A percentile compares a stretch with the other conserved stretches of the same genome.
These are phyloP conservation scores for Lynx canadensis DNA, from an alignment of 2,113 vertebrate genomes.

Conservation along the genomic window DNA sequence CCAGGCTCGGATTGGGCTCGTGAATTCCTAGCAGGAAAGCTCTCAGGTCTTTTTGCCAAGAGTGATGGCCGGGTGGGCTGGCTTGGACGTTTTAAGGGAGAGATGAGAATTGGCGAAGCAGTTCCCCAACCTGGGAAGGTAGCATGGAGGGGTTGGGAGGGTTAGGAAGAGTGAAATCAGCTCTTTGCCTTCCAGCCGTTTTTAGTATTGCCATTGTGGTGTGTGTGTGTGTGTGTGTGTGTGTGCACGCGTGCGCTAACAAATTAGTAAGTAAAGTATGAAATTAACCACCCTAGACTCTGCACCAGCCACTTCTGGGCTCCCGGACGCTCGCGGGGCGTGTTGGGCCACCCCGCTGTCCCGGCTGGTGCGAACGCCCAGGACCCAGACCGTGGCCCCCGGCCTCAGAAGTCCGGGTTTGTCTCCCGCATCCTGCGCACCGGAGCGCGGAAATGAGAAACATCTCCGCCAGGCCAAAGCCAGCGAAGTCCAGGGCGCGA, in stretches of 20 bases:
- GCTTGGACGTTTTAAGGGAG: not conserved
- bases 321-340: not conserved
- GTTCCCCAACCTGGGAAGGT: not conserved
- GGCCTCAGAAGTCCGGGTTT: fast-evolving
- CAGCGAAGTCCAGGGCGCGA: not conserved
- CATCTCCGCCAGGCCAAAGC: not conserved
- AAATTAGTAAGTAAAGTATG: not conserved
- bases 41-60: fast-evolving
- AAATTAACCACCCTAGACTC: not conserved
- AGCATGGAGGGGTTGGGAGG: fast-evolving
- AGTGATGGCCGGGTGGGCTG: fast-evolving
- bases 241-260: not conserved
- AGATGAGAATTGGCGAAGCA: not conserved
- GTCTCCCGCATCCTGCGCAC: constrained; percentile 58
- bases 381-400: fast-evolving
- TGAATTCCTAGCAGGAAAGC: fast-evolving
- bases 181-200: not conserved
- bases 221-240: not conserved
- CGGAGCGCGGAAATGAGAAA: fast-evolving
- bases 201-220: not conserved
- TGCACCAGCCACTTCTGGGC: not conserved
- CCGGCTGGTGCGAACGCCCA: fast-evolving
- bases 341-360: fast-evolving
- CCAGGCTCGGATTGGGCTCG: fast-evolving
- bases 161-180: not conserved